phyloP scores from a whole-genome alignment of 2,113 vertebrate species.

The Harpagus bidentatus region DNA sequence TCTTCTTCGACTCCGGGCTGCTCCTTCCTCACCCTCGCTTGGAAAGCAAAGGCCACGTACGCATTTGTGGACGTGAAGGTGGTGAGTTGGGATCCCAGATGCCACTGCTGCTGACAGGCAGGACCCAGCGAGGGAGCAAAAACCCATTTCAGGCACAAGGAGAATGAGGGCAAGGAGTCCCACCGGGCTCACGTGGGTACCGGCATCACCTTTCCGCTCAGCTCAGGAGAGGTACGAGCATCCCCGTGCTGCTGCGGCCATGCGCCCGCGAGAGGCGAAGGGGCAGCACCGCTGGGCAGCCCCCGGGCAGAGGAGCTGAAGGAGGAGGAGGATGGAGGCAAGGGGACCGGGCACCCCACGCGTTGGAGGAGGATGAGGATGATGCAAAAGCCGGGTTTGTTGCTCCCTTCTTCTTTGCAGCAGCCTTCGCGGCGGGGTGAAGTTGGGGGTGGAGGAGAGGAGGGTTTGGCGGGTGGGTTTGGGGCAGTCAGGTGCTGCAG shows the following conservation, averaged over 20 bases:
- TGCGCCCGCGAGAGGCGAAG: not conserved
- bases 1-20: fast-evolving
- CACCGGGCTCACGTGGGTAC: constrained; percentile 62
- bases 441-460: not conserved
- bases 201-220: not conserved
- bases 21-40: not conserved
- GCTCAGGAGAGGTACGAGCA: not conserved
- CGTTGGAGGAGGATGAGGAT: not conserved
- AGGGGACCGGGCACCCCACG: not conserved
- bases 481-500: fast-evolving
- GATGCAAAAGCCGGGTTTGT: constrained; percentile 22
- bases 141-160: constrained; percentile 46
- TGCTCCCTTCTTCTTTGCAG: not conserved
- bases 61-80: fast-evolving
- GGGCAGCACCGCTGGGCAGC: not conserved
- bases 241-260: not conserved
- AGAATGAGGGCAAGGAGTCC: constrained; percentile 65
- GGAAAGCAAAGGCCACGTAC: fast-evolving
- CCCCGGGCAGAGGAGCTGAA: not conserved
- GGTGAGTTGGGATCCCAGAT: not conserved
- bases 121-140: not conserved
- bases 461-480: not conserved
- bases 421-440: fast-evolving
- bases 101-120: not conserved
- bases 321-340: not conserved